Base-by-base conservation (phyloP, 2,797 vertebrate species). In the Peromyscus aztecus region DNA sequence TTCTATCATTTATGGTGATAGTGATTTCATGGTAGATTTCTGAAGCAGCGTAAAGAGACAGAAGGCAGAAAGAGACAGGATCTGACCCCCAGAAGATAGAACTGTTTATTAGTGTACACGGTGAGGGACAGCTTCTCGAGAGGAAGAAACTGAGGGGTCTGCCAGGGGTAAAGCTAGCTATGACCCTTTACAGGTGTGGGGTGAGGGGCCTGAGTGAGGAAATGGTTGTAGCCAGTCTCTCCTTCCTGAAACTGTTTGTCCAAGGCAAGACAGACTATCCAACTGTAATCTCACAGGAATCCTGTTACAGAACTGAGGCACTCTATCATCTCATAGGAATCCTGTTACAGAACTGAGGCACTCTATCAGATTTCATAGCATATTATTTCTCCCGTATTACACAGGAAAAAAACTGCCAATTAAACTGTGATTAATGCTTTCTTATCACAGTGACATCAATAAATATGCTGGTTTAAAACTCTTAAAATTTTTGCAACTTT, bases 361-460 rank as follows among this genome's bases (percentile, higher is more conserved):
- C 40, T 40, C 40, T 4, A 40, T 40, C 29, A 31, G 5, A 94
- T 55, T 90, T 85, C 84, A 76, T 82, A 46, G 61, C 93, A 95
- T 8, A 63, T 34, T 75, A 82, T 92, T 82, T 84, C 57, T 93
- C 71, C 77, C 52, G 1, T 29, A 55, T 83, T 40, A 88, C 73
- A 55, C 61, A 82, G 55, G 49, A 37, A 82, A 97, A 97, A 86
- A 57, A 34, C 9, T 95, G 88, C 69, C 89, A 71, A 59, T 69
- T 90, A 49, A 87, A 93, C 55, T 92, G 46, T 73, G 40, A 94
- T 16, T 17, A 80, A 76, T 71, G 11, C 52, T 83, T 88, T 95
- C 81, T 95, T 69, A 91, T n/a, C 43, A 94, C 37, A 76, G 40
- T 27, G 52, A 95, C 77, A 94, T 80, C 86, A 90, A 94, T 59